Evolutionary conservation across 2,888 invertebrate genomes (phyloP).

Genomic region (Pachydiplax longipennis): DNA sequence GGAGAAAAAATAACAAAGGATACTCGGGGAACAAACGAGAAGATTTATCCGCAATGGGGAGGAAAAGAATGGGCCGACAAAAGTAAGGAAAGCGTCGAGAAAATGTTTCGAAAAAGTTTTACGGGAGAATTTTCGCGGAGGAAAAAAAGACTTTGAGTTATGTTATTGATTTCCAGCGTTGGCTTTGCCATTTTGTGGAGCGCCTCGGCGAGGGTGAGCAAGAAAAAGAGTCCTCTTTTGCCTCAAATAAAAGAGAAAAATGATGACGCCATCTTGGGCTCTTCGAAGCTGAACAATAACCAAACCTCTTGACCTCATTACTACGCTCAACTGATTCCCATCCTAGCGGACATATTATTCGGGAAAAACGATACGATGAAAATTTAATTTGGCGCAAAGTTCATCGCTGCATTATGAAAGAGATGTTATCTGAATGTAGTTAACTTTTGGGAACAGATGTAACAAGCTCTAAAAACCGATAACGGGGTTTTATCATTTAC

Average conservation of each 20-base stretch:
- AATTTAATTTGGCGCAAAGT: not conserved
- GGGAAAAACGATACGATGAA: not conserved
- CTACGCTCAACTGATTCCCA: not conserved
- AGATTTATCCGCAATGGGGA: not conserved
- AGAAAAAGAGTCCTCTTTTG: not conserved
- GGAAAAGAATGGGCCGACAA: not conserved
- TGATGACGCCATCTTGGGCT: constrained; percentile 16
- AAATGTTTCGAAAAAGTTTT: constrained; percentile 32
- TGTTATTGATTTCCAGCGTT: constrained; percentile 43
- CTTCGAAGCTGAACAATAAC: constrained; percentile 19
- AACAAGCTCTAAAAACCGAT: not conserved
- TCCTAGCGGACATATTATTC: not conserved
- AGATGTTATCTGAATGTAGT: not conserved
- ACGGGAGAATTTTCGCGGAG: not conserved
- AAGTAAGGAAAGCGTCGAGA: constrained; percentile 7
- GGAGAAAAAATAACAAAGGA: not conserved
- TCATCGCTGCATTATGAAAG: not conserved
- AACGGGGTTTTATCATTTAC: no score
- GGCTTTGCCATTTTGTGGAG: constrained; percentile 12
- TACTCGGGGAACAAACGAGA: not conserved
- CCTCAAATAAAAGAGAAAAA: constrained; percentile 14
- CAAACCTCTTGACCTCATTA: constrained; percentile 28
- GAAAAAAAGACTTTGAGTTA: constrained; percentile 6
- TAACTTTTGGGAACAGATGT: not conserved
- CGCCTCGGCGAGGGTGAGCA: not conserved